Evolutionary conservation across 1,140 invertebrate genomes (phyloP), one percentile per base, ranked within the genome.

Genomic region (Daktulosphaira vitifoliae): DNA sequence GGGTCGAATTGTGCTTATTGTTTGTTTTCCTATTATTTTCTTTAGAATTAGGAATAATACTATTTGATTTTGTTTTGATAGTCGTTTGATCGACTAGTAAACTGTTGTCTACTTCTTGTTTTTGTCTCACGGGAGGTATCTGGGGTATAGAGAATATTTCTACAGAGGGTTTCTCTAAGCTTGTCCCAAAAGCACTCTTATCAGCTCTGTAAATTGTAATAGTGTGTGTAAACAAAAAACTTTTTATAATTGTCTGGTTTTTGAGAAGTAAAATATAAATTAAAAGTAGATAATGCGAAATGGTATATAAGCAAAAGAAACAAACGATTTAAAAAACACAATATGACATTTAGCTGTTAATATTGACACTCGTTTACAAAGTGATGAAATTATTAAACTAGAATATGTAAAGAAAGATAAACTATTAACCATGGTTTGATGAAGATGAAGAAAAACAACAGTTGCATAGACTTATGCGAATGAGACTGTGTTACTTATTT

Each of bases 31-130:
- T 62, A 62, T 16, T n/a, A 18, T 9, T n/a, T 11, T 62, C 56
- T 48, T 33, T 62, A 46, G 56, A 44, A 62, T 48, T 62, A n/a
- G 42, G 13, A 46, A 92, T 78, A 71, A 93, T 90, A 66, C 81
- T 81, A 20, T 84, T 80, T 44, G 82, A 81, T 68, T 91, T 87
- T 65, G 93, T 88, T 66, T 85, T 82, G 74, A 87, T 90, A 0
- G 89, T 92, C 0, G 84, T 20, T n/a, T 33, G 26, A 16, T 62
- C 56, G 9, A 33, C 22, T 20, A 62, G 26, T 13, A 62, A 42
- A 33, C 42, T 48, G 42, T 62, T 46, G 56, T 53, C 51, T 38
- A 22, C 51, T 22, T 11, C 42, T 33, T 42, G 38, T 42, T 83
- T 5, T 33, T 33, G 29, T 33, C 11, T 5, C 11, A 5, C 5